These are phyloP conservation scores for Diabrotica virgifera DNA, from an alignment of 1,140 invertebrate genomes.

Conservation along the genomic window DNA sequence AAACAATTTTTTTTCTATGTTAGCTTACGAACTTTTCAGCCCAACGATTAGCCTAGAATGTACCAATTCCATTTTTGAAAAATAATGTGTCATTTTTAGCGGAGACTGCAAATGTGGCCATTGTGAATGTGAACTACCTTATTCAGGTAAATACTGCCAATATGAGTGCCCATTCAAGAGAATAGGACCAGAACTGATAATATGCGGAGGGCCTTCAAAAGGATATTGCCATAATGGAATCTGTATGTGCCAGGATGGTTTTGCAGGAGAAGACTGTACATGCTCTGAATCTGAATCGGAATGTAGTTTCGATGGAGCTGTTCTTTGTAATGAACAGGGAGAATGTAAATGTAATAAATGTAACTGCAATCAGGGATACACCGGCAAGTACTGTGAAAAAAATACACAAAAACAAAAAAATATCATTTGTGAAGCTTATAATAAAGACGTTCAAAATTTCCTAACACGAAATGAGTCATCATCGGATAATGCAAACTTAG, in stretches of 20 bases:
- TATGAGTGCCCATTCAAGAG: constrained; percentile 31
- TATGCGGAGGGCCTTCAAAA: constrained; percentile 34
- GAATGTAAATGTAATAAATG: constrained; percentile 39
- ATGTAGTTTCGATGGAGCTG: constrained; percentile 27
- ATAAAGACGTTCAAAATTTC: constrained; percentile 14
- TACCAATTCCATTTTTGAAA: too few species aligned
- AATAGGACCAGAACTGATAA: constrained; percentile 5
- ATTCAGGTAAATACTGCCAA: constrained; percentile 36
- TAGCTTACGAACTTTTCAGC: too few species aligned
- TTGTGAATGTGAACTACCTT: constrained; percentile 30
- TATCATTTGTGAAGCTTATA: constrained; percentile 28
- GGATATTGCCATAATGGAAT: constrained; percentile 35
- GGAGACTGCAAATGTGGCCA: constrained; percentile 35
- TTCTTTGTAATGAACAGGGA: constrained; percentile 35
- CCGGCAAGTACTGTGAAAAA: constrained; percentile 37
- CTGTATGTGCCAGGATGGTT: constrained; percentile 33
- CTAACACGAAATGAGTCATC: neutral
- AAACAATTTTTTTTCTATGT: too few species aligned
- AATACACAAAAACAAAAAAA: constrained; percentile 22
- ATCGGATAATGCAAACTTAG: constrained; percentile 1
- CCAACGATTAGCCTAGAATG: too few species aligned
- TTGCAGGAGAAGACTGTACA: constrained; percentile 32
- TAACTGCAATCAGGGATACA: constrained; percentile 23
- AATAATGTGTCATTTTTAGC: constrained; percentile 31
- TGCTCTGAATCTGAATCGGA: constrained; percentile 27